phyloP scores from a whole-genome alignment of 1,140 invertebrate genomes.

The Venturia canescens region DNA sequence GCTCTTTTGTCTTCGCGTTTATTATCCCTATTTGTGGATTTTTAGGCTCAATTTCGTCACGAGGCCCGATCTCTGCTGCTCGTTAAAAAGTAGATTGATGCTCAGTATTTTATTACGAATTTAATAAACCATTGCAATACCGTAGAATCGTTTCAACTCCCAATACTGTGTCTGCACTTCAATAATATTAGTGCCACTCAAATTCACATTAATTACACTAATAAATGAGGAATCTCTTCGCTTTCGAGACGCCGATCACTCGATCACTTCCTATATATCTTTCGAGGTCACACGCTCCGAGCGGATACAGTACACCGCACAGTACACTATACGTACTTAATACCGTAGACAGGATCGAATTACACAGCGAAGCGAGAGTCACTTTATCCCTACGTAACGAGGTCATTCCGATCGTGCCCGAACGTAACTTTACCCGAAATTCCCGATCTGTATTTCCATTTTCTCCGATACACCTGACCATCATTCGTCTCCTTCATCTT shows the following conservation, averaged over 20 bases:
- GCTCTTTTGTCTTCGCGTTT: too few relatives aligned
- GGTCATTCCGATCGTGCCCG: neutral
- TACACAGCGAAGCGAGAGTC: constrained; percentile 10
- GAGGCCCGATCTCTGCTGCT: too few relatives aligned
- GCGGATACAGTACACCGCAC: constrained; percentile 3
- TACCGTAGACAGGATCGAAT: constrained; percentile 3
- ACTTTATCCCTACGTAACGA: neutral
- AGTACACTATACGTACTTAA: constrained; percentile 7
- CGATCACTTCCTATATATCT: constrained; percentile 4
- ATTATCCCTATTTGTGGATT: too few relatives aligned
- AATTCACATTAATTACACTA: neutral
- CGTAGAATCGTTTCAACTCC: too few relatives aligned
- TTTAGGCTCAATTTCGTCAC: too few relatives aligned
- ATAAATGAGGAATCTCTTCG: neutral
- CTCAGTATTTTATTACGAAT: too few relatives aligned
- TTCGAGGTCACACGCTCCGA: constrained; percentile 4
- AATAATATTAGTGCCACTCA: too few relatives aligned
- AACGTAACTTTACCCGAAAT: constrained; percentile 4
- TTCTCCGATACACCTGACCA: neutral
- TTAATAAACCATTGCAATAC: too few relatives aligned
- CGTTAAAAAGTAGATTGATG: too few relatives aligned
- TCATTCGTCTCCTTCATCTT: neutral
- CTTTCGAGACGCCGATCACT: constrained; percentile 1
- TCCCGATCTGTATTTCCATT: neutral
- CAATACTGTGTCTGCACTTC: too few relatives aligned